Base-by-base conservation (phyloP, 2,113 vertebrate genomes). In the Anas platyrhynchos region DNA sequence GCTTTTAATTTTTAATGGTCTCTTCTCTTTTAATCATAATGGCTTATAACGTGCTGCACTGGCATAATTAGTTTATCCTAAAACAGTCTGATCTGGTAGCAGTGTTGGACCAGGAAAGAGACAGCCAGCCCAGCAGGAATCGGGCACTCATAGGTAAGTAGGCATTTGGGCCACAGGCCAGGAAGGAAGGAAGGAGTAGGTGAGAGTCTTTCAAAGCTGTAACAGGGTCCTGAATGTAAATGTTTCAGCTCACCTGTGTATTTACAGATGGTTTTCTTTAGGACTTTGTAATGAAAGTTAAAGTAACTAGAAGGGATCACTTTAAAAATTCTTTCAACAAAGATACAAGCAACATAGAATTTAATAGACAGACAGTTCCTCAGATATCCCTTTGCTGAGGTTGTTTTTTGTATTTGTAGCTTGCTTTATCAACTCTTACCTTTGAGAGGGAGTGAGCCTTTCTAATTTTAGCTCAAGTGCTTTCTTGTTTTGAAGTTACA, bases 51-150 rank as follows among this genome's bases (percentile, higher is more conserved):
- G 72, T 90, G 61, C 85, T 92, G 90, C 80, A 38, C 23, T 88
- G 76, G 61, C 58, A 27, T 95, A 95, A 94, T 96, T 95, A 90
- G 86, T 77, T 95, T 93, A 91, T 86, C 86, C 91, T 91, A 92
- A 94, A 95, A 89, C 94, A 97, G 95, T 87, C 58, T 93, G 88
- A 79, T 89, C 66, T 82, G 44, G 63, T 92, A 88, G 75, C 73
- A 80, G 3, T 73, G 20, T 2, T 74, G 77, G 77, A 87, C 22
- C 67, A 58, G 17, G 10, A 43, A 59, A 11, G 11, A 89, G 77
- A 38, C 54, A 66, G 78, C 22, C 46, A 72, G 46, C 61, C 65
- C 67, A 11, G 18, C 52, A 34, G 5, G 31, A 22, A 13, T 5
- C 20, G 11, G 25, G 13, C 68, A 7, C 31, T 69, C 61, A 22